These are phyloP conservation scores for Pandemis cinnamomeana DNA, from an alignment of 2,888 invertebrate genomes.

Conservation along the genomic window DNA sequence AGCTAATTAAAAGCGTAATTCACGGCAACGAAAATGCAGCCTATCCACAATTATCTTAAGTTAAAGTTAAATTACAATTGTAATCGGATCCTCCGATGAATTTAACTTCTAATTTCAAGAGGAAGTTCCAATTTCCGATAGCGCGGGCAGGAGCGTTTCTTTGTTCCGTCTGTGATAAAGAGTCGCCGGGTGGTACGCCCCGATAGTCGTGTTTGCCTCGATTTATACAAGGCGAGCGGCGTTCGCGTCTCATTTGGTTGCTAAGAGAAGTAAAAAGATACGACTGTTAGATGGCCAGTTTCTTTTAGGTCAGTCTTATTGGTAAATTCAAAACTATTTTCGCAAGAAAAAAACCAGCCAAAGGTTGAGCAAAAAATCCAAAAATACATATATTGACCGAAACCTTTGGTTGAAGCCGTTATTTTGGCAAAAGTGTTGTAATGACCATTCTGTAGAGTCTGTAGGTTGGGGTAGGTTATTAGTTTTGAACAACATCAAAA, in stretches of 20 bases:
- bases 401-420: too few species aligned
- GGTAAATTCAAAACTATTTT: too few species aligned
- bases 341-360: too few species aligned
- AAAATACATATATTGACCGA: too few species aligned
- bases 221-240: conserved; percentile 4
- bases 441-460: too few species aligned
- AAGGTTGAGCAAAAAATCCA: too few species aligned
- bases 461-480: too few species aligned
- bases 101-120: background rate
- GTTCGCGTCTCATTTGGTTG: background rate
- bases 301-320: too few species aligned
- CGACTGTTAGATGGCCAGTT: too few species aligned
- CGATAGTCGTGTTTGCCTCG: conserved; percentile 1
- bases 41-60: background rate
- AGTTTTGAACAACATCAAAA: too few species aligned
- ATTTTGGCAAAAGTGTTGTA: too few species aligned
- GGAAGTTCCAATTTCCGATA: conserved; percentile 42
- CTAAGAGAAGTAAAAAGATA: background rate
- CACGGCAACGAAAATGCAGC: background rate
- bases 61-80: conserved; percentile 10
- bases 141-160: conserved; percentile 40
- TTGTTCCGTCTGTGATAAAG: conserved; percentile 47
- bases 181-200: conserved; percentile 48
- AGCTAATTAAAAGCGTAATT: background rate
- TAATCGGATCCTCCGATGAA: conserved; percentile 21